These are phyloP conservation scores for Dreissena polymorpha DNA, from an alignment of 1,140 invertebrate genomes.

Conservation along the genomic window DNA sequence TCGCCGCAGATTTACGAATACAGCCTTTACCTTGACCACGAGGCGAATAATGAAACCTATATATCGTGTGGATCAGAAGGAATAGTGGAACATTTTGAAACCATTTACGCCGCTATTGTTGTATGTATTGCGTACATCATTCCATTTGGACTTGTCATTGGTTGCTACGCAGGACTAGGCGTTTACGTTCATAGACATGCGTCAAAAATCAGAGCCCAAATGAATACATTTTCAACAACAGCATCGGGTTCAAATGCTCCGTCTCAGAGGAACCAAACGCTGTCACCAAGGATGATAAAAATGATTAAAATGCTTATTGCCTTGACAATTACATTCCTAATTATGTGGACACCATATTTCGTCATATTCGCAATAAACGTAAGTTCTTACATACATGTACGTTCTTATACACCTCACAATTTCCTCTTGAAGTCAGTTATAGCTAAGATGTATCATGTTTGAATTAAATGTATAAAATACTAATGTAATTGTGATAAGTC, in stretches of 20 bases:
- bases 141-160: slow-evolving; percentile 13
- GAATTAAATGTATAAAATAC: too few species aligned
- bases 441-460: too few species aligned
- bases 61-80: slow-evolving; percentile 45
- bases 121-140: slow-evolving; percentile 17
- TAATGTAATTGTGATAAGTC: too few species aligned
- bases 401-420: too few species aligned
- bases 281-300: slow-evolving; percentile 9
- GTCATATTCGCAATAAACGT: slow-evolving; percentile 35
- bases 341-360: slow-evolving; percentile 50
- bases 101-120: slow-evolving; percentile 28
- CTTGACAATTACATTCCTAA: slow-evolving; percentile 7
- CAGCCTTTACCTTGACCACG: slow-evolving; percentile 5
- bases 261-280: not conserved
- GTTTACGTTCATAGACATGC: slow-evolving; percentile 23
- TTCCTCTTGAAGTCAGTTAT: too few species aligned
- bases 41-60: not conserved
- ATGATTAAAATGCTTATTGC: slow-evolving; percentile 27
- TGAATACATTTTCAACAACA: not conserved
- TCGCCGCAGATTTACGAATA: slow-evolving; percentile 48
- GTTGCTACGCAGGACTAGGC: slow-evolving; percentile 29
- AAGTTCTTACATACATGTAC: not conserved
- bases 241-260: not conserved
- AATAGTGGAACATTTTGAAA: slow-evolving; percentile 46
- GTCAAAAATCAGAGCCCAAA: not conserved